Evolutionary conservation across 1,140 invertebrate species (phyloP), one percentile per base, ranked within the genome.

Genomic region (Hylaeus anthracinus): DNA sequence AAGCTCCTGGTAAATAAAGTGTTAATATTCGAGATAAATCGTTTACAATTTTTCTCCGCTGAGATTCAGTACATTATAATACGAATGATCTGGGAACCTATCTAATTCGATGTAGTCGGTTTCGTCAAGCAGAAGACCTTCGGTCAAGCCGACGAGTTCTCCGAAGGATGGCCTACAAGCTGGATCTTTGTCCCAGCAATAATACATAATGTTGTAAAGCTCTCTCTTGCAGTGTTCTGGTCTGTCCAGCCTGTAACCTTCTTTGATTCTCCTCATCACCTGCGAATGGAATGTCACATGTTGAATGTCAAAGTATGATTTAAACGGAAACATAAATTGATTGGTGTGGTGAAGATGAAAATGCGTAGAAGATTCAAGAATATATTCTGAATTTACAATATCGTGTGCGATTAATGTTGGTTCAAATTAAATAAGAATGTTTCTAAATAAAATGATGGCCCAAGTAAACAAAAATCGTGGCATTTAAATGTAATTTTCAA

Each of bases 71-170:
- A 98, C 96, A 90, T 99, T 99, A 90, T 98, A 98, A 92, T 99
- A 98, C 5, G 97, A 97, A 91, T 98, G 97, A 91, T 99, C 98
- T 0, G 98, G 98, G 91, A 98, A 98, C 76, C 97, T 94, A 89
- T 98, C 97, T 26, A 99, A 93, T 90, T 98, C 97, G 65, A 99
- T 98, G 85, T 99, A 99, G 89, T 98, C 97, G 75, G 97, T 98
- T 92, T 98, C 97, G 43, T 97, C 97, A 84, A 97, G 95, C 8
- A 98, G 91, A 12, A 99, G 93, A 78, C 96, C 95, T 89, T 98
- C 97, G 3, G 98, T 93, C 85, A 98, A 94, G 51, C 94, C 93
- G 1, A 98, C 96, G 14, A 97, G 95, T 91, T 98, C 97, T 1
- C 94, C 93, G 90, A 98, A 98, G 9, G 95, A 95, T 0, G 97